These are phyloP conservation scores for Pelochelys cantorii DNA, from an alignment of 2,797 vertebrate species.

Conservation along the genomic window DNA sequence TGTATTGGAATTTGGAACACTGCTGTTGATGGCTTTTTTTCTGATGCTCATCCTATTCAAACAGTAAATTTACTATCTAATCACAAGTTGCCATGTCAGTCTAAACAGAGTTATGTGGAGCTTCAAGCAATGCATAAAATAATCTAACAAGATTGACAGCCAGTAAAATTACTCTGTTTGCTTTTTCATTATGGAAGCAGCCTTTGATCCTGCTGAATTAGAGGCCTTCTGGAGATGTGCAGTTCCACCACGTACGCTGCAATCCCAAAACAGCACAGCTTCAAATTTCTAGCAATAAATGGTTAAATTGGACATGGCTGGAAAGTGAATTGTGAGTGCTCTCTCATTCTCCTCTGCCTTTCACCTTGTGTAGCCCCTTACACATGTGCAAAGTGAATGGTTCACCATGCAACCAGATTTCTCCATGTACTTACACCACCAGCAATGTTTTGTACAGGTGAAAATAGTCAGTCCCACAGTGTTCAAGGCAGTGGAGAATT, in stretches of 20 bases:
- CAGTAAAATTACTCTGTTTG: slow-evolving; percentile 61
- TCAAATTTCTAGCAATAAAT: background rate
- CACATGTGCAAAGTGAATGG: background rate
- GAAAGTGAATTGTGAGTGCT: background rate
- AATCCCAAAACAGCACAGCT: background rate
- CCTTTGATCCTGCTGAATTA: slow-evolving; percentile 59
- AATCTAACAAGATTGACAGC: slow-evolving; percentile 62
- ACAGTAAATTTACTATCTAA: slow-evolving; percentile 75
- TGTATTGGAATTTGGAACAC: slow-evolving; percentile 67
- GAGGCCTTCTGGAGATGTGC: background rate
- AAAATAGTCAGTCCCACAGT: background rate
- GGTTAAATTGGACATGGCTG: background rate
- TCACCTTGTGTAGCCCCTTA: background rate
- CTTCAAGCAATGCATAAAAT: slow-evolving; percentile 47
- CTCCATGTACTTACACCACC: background rate
- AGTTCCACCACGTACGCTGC: background rate
- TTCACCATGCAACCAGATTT: background rate
- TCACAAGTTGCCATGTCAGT: slow-evolving; percentile 70
- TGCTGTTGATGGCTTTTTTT: slow-evolving; percentile 48
- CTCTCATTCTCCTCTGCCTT: background rate
- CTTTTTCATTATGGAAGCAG: slow-evolving; percentile 49
- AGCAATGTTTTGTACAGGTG: background rate
- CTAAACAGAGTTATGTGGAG: slow-evolving; percentile 59
- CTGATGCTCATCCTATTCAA: slow-evolving; percentile 58
- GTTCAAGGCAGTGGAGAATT: background rate